Base-by-base conservation (phyloP, 2,113 vertebrate genomes). In the Xenopus borealis region DNA sequence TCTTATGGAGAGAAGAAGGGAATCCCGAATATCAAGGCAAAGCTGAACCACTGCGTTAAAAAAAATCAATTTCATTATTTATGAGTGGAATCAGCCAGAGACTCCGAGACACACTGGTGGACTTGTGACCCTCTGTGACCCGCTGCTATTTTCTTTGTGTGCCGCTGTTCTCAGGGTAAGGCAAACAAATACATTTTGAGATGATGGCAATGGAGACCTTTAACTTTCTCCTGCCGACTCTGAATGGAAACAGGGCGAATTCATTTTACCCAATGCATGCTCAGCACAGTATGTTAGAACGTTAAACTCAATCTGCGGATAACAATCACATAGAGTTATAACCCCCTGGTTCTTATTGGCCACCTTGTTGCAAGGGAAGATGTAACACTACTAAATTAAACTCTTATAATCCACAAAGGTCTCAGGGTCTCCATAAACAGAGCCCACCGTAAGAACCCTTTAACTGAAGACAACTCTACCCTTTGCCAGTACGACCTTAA, bases 1-100 rank as follows among this genome's bases (percentile, higher is more conserved):
- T 13, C 14, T 50, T 50, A 50, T 50, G 14, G 47, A 12, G 47
- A 50, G 4, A 50, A 50, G 14, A 50, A 50, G 47, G 47, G 3
- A 7, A 40, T 9, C 33, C 33, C 3, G 33, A 40, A 40, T 7
- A 40, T 40, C 33, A 50, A 16, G 47, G 47, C 11, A 50, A 50
- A 50, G 47, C 53, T n/a, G 53, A n/a, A n/a, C 53, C 33, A 40
- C 14, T 50, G 5, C 4, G 63, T 13, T 23, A 14, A 12, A 64
- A 55, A 62, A 77, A 77, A 77, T 69, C 74, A 77, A 77, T 77
- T 70, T 64, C 19, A 46, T 45, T 63, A 70, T 70, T 77, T 77
- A 70, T 47, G 66, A 77, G 74, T 11, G 19, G 18, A 61, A 61
- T 12, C 52, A 44, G 58, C 10, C 19, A 12, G 18, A 64, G 47